A percentile compares a stretch with the other conserved stretches of the same genome.
Conservation (phyloP, 2,113 vertebrate species). For the Orycteropus afer region DNA sequence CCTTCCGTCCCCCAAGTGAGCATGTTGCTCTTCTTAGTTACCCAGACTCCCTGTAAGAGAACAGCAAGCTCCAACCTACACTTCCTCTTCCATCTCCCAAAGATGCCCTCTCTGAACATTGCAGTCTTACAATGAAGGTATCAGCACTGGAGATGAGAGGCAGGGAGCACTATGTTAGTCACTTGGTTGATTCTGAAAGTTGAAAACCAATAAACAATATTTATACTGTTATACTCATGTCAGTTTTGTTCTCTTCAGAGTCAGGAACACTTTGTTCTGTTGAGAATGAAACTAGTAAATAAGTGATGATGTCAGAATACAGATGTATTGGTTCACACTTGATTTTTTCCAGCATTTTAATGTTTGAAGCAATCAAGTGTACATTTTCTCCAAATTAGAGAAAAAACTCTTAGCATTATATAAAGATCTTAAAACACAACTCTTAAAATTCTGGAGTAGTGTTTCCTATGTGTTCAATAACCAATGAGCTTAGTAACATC, state of each 20-base stretch:
- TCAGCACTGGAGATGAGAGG: background rate
- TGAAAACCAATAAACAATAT: background rate
- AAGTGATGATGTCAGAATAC: background rate
- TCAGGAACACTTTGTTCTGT: background rate
- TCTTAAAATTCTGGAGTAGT: background rate
- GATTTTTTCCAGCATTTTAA: background rate
- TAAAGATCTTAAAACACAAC: background rate
- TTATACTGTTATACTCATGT: background rate
- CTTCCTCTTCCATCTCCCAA: background rate
- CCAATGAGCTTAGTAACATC: background rate
- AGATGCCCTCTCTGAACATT: background rate
- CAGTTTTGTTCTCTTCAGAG: background rate
- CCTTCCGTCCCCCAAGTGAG: background rate
- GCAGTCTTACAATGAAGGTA: background rate
- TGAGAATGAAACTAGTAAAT: fast-evolving
- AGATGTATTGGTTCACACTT: background rate
- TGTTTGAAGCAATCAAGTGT: background rate
- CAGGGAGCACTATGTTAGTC: fast-evolving
- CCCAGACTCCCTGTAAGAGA: background rate
- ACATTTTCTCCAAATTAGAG: conserved; percentile 1
- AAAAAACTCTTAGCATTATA: background rate
- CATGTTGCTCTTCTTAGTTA: fast-evolving
- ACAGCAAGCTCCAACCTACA: fast-evolving
- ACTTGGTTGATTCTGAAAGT: background rate
- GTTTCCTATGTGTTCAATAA: background rate